Evolutionary conservation across 2,888 invertebrate species (phyloP).

Genomic region (Synanthedon myopaeformis): DNA sequence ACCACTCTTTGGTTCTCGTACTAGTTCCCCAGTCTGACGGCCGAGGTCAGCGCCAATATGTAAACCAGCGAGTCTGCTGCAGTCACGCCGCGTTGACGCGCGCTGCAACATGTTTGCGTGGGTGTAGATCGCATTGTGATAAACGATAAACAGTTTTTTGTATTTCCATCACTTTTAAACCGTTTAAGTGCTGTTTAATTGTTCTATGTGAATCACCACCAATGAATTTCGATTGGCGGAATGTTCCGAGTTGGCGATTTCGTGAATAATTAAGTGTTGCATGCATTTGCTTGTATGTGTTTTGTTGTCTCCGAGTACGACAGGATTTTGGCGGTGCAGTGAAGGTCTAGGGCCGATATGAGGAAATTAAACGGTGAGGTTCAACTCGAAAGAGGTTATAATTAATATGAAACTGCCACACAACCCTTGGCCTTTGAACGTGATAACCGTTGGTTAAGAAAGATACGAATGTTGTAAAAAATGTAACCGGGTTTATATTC

Average conservation of each 20-base stretch:
- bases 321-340: slow-evolving; percentile 59
- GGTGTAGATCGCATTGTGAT: slow-evolving; percentile 60
- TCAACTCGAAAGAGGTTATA: slow-evolving; percentile 1
- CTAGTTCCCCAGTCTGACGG: slow-evolving; percentile 12
- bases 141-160: slow-evolving; percentile 52
- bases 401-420: background rate
- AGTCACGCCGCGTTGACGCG: slow-evolving; percentile 69
- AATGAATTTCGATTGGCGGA: slow-evolving; percentile 16
- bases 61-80: slow-evolving; percentile 53
- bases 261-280: slow-evolving; percentile 48
- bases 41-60: slow-evolving; percentile 44
- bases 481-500: slow-evolving; percentile 26
- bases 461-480: slow-evolving; percentile 29
- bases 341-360: slow-evolving; percentile 59
- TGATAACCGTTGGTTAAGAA: slow-evolving; percentile 15
- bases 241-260: slow-evolving; percentile 30
- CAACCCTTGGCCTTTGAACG: background rate
- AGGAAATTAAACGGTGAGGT: slow-evolving; percentile 66
- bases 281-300: slow-evolving; percentile 38
- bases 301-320: slow-evolving; percentile 53
- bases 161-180: slow-evolving; percentile 47
- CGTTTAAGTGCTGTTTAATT: slow-evolving; percentile 16
- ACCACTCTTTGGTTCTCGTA: slow-evolving; percentile 20
- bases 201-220: slow-evolving; percentile 19
- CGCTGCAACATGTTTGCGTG: slow-evolving; percentile 59